These are phyloP conservation scores for Chloroclystis v-ata DNA, from an alignment of 2,888 invertebrate species.

Conservation along the genomic window DNA sequence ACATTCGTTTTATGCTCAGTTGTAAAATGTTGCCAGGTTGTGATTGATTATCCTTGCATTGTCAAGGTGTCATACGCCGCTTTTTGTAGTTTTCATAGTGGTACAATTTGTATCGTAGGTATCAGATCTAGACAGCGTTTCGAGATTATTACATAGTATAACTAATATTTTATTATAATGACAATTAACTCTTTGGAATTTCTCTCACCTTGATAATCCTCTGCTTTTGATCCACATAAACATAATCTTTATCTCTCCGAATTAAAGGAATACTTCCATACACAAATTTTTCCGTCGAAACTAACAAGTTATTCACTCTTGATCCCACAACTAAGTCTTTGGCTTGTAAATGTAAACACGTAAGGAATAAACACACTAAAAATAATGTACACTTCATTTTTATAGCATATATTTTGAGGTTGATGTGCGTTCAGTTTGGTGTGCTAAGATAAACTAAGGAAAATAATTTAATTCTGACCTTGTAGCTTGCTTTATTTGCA, in stretches of 20 bases:
- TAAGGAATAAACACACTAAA: slow-evolving; percentile 39
- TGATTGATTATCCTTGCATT: no score
- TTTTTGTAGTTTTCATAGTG: no score
- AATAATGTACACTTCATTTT: slow-evolving; percentile 50
- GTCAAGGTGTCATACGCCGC: no score
- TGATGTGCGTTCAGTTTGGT: slow-evolving; percentile 38
- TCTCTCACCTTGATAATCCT: slow-evolving; percentile 59
- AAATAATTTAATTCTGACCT: slow-evolving; percentile 51
- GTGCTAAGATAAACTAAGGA: slow-evolving; percentile 36
- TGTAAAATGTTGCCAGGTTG: no score
- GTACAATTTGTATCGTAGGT: no score
- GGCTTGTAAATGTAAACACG: slow-evolving; percentile 47
- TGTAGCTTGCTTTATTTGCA: slow-evolving; percentile 23
- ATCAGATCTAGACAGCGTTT: no score
- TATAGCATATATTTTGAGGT: slow-evolving; percentile 35
- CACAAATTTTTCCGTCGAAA: slow-evolving; percentile 60
- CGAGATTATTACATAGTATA: no score
- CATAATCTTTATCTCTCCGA: slow-evolving; percentile 60
- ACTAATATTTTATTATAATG: no score
- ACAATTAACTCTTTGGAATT: neutral
- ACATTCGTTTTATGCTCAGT: no score
- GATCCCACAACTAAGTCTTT: slow-evolving; percentile 59
- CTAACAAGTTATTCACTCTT: slow-evolving; percentile 58
- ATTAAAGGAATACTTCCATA: slow-evolving; percentile 48
- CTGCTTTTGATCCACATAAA: slow-evolving; percentile 54